A percentile compares a stretch with the other conserved stretches of the same genome.
These are phyloP conservation scores for Pituophis catenifer DNA, from an alignment of 2,113 vertebrate genomes.

Conservation along the genomic window DNA sequence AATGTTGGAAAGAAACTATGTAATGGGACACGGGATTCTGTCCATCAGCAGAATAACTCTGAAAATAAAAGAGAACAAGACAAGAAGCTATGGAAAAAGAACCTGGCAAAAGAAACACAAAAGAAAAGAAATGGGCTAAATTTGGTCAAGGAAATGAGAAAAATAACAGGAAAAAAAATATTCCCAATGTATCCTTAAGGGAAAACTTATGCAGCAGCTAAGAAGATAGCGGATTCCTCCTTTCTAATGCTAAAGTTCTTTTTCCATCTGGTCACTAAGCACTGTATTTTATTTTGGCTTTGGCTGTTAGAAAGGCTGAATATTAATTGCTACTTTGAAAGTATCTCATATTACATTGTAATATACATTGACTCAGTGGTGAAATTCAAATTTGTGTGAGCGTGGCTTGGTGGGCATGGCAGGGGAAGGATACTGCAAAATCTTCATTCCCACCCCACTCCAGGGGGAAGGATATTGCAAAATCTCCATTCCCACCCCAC, in stretches of 20 bases:
- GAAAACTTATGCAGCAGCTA: not conserved
- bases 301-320: not conserved
- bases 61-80: not conserved
- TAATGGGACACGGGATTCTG: not conserved
- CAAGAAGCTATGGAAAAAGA: not conserved
- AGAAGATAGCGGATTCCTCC: not conserved
- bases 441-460: too few species aligned
- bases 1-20: not conserved
- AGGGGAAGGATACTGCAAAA: too few species aligned
- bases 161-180: not conserved
- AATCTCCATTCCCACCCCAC: too few species aligned
- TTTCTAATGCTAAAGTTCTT: not conserved
- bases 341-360: not conserved
- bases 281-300: not conserved
- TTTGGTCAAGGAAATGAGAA: not conserved
- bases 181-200: not conserved
- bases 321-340: not conserved
- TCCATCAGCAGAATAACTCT: not conserved
- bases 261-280: not conserved
- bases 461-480: too few species aligned
- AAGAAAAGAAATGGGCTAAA: not conserved
- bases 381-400: too few species aligned
- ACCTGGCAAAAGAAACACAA: not conserved
- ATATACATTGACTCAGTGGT: not conserved
- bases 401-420: too few species aligned